Conservation (phyloP, 2,888 invertebrate genomes). For the Agrotis puta region DNA sequence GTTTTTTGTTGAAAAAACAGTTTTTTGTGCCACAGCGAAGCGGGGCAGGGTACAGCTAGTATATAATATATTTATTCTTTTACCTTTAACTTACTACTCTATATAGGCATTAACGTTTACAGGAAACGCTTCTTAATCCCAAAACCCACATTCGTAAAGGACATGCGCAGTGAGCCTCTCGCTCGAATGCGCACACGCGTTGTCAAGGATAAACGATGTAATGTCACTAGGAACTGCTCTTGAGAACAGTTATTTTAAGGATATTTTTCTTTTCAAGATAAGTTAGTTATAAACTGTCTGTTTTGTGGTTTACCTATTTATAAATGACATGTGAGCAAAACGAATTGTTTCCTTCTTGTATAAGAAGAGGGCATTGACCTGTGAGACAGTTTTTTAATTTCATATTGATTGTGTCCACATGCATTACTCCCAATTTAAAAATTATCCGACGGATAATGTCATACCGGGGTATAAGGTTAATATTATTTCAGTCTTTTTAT, state of each 20-base stretch:
- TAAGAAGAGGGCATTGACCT: background rate
- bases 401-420: too few relatives aligned
- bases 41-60: too few relatives aligned
- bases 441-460: too few relatives aligned
- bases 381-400: too few relatives aligned
- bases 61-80: too few relatives aligned
- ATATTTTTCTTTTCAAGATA: constrained; percentile 24
- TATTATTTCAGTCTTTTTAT: too few relatives aligned
- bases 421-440: too few relatives aligned
- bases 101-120: background rate
- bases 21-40: too few relatives aligned
- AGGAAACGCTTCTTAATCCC: constrained; percentile 26
- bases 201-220: constrained; percentile 59
- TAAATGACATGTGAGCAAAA: constrained; percentile 1
- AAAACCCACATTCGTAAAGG: constrained; percentile 38
- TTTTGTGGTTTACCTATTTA: background rate
- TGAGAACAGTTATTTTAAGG: constrained; percentile 13
- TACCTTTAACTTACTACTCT: background rate
- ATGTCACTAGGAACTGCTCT: constrained; percentile 52
- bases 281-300: constrained; percentile 19
- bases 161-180: constrained; percentile 41
- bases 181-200: constrained; percentile 27
- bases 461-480: too few relatives aligned
- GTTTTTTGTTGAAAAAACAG: too few relatives aligned
- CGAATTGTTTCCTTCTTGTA: background rate